Base-by-base conservation (phyloP, 2,797 vertebrate genomes). In the Megaceryle alcyon region DNA sequence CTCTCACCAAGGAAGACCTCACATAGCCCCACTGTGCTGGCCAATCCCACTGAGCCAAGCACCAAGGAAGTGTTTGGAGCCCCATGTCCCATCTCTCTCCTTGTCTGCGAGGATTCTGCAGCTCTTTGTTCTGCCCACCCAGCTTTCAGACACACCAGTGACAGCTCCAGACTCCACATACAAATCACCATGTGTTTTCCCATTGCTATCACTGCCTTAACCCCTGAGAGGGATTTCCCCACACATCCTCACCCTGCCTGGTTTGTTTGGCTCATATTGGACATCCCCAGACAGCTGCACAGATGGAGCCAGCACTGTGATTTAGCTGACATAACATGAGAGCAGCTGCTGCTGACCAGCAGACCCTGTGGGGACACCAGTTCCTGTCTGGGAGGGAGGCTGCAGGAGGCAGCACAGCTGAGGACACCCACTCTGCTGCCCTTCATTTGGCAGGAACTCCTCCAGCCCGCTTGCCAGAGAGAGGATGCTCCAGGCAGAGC, bases 291-390 rank as follows among this genome's bases (percentile, higher is more conserved):
- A 65, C 89, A 96, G 94, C 61, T 33, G 87, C 86, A 68, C n/a
- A 81, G 57, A 60, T 43, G 7, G 85, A 72, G 77, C 70, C 82
- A 82, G 78, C 64, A 26, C 60, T 3, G 1, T 25, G 54, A 53
- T 56, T 82, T 56, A 56, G 86, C 85, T 81, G 89, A 85, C 72
- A 90, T 10, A 81, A 77, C 86, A 60, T 0, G 8, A 92, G 54
- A 94, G 81, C 95, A 97, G 88, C 95, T 95, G 94, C 75, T 93
- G 39, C 92, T 10, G 10, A 54, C 22, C 88, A 57, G 37, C 29
- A 44, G 75, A 59, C 41, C 61, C 88, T 65, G 43, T 2, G 1
- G 76, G 54, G 73, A 78, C 65, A 60, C 43, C 63, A 31, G 65
- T 23, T 89, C 79, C 72, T 51, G 39, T 20, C 72, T 25, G 7